Percentiles rank a stretch among this genome's conserved stretches.
Evolutionary conservation across 2,797 vertebrate genomes (phyloP).

Genomic region (Mareca penelope): DNA sequence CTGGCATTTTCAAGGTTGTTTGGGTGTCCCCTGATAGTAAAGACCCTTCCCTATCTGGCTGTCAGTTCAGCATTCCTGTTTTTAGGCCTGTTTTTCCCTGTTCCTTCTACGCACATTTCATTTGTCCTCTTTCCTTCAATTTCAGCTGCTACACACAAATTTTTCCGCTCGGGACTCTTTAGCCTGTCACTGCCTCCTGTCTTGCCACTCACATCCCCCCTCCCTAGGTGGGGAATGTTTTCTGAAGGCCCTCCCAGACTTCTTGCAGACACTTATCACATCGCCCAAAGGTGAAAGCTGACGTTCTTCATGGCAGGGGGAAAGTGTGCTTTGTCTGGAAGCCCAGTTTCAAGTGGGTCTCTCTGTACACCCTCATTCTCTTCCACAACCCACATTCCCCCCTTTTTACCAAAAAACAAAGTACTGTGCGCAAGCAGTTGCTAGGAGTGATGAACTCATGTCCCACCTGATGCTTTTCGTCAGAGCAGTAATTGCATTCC

Average conservation of each 20-base stretch:
- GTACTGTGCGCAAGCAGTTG: background rate
- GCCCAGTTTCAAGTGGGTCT: background rate
- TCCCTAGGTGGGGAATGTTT: background rate
- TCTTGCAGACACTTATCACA: background rate
- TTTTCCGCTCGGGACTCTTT: background rate
- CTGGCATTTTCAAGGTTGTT: background rate
- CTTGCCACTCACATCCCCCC: background rate
- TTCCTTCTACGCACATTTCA: background rate
- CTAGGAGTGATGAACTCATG: no score
- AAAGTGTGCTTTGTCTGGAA: background rate
- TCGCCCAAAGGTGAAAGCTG: background rate
- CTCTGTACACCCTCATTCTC: background rate
- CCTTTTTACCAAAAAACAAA: background rate
- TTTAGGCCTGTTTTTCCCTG: background rate
- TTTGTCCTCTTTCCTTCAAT: background rate
- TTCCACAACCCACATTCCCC: background rate
- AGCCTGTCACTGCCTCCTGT: background rate
- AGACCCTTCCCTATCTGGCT: background rate
- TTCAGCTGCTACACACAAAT: background rate
- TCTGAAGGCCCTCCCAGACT: background rate
- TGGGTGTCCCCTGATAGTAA: background rate
- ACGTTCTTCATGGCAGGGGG: background rate
- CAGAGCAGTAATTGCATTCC: background rate
- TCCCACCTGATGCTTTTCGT: background rate
- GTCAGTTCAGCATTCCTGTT: background rate